phyloP scores from a whole-genome alignment of 2,888 invertebrate species.

The Hypsopygia costalis region DNA sequence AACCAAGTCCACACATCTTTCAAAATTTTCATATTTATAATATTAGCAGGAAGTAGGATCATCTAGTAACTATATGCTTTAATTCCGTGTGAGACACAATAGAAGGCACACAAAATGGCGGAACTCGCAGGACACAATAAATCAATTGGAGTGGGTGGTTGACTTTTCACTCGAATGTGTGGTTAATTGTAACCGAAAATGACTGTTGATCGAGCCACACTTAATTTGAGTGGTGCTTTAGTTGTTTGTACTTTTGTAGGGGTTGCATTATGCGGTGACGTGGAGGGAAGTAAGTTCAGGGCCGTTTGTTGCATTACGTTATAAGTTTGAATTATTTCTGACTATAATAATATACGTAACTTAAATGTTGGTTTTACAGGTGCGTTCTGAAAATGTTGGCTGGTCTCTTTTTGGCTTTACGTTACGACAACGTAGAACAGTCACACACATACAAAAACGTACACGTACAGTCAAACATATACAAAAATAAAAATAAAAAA shows the following conservation, averaged over 20 bases:
- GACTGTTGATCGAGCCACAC: constrained; percentile 80
- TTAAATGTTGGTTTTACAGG: too few species aligned
- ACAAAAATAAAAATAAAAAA: too few species aligned
- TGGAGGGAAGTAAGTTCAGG: constrained; percentile 59
- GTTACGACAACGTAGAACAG: too few species aligned
- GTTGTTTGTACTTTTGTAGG: constrained; percentile 43
- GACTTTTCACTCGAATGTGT: constrained; percentile 81
- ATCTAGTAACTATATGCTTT: not conserved
- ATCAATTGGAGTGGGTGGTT: constrained; percentile 81
- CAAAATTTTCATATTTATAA: too few species aligned
- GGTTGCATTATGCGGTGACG: constrained; percentile 40
- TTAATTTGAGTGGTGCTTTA: constrained; percentile 79
- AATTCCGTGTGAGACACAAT: constrained; percentile 32
- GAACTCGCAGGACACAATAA: constrained; percentile 75
- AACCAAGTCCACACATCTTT: too few species aligned
- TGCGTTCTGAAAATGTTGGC: too few species aligned
- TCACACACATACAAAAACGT: too few species aligned
- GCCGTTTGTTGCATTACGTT: constrained; percentile 63
- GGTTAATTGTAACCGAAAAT: constrained; percentile 81
- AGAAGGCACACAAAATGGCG: constrained; percentile 72
- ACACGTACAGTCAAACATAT: too few species aligned
- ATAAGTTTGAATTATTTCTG: constrained; percentile 9
- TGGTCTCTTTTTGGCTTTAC: too few species aligned
- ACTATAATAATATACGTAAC: too few species aligned
- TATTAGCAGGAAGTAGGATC: too few species aligned